phyloP scores from a whole-genome alignment of 2,888 invertebrate genomes.

The Acanthopleura granulata region DNA sequence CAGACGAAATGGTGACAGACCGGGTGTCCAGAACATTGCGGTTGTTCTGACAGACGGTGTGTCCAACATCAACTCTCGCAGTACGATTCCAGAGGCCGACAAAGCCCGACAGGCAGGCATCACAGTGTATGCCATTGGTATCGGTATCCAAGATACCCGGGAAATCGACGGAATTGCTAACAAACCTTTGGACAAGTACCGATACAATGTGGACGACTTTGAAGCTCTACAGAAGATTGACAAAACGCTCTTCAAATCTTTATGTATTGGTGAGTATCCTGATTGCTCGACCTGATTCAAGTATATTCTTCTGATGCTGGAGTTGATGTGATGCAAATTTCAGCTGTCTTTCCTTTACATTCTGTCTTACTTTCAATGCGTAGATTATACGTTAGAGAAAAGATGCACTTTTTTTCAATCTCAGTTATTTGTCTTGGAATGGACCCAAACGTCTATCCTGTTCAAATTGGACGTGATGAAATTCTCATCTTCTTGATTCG shows the following conservation, averaged over 20 bases:
- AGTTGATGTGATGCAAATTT: too few species aligned
- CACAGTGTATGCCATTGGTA: constrained; percentile 49
- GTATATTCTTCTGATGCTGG: too few species aligned
- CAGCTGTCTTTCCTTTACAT: too few species aligned
- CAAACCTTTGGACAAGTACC: constrained; percentile 36
- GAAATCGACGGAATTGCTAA: constrained; percentile 45
- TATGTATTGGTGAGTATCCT: constrained; percentile 40
- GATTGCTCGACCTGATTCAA: too few species aligned
- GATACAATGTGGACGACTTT: constrained; percentile 41
- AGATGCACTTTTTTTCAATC: too few species aligned
- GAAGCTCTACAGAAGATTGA: constrained; percentile 40
- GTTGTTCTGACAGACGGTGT: constrained; percentile 66
- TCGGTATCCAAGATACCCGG: constrained; percentile 41
- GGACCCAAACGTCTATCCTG: too few species aligned
- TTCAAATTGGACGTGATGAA: too few species aligned
- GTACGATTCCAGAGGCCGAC: constrained; percentile 58
- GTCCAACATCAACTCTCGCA: constrained; percentile 56
- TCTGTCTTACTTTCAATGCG: too few species aligned
- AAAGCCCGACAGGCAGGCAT: constrained; percentile 37
- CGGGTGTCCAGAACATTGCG: constrained; percentile 48
- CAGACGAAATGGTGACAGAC: constrained; percentile 52
- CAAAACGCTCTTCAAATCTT: constrained; percentile 44
- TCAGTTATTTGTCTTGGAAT: too few species aligned
- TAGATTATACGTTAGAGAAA: too few species aligned
- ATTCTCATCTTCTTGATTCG: too few species aligned